These are phyloP conservation scores for Pitta sordida DNA, from an alignment of 2,113 vertebrate species.

Conservation along the genomic window DNA sequence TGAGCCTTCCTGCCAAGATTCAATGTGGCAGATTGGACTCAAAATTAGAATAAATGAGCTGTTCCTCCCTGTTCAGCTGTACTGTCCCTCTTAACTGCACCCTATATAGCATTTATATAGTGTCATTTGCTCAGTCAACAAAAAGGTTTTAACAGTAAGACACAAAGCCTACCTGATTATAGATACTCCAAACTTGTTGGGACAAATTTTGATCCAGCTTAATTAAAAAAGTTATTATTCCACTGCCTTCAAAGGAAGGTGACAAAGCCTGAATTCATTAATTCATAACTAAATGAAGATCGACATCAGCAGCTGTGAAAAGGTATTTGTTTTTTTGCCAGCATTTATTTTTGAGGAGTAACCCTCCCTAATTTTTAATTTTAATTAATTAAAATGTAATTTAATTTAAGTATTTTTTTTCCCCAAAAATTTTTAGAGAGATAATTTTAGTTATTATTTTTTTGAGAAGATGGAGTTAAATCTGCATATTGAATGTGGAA, in stretches of 20 bases:
- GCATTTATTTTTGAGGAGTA: not conserved
- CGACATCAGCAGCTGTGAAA: not conserved
- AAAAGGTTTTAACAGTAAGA: not conserved
- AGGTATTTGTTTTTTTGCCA: accelerated
- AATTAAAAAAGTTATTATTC: not conserved
- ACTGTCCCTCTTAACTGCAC: not conserved
- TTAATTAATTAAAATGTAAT: not conserved
- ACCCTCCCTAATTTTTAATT: accelerated
- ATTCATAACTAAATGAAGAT: not conserved
- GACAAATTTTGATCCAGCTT: not conserved
- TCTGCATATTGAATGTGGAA: not conserved
- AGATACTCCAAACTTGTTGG: not conserved
- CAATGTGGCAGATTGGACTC: not conserved
- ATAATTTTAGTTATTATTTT: not conserved
- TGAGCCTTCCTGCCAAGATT: not conserved
- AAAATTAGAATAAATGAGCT: not conserved
- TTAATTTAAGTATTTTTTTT: accelerated
- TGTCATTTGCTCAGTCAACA: not conserved
- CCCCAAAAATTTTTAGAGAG: accelerated
- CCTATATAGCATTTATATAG: not conserved
- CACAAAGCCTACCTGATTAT: not conserved
- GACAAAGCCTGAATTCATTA: not conserved
- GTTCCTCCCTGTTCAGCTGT: not conserved
- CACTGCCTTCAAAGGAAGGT: not conserved
- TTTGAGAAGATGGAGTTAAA: not conserved